Conservation (phyloP, 2,797 vertebrate species). For the Enteromius trimaculatus region DNA sequence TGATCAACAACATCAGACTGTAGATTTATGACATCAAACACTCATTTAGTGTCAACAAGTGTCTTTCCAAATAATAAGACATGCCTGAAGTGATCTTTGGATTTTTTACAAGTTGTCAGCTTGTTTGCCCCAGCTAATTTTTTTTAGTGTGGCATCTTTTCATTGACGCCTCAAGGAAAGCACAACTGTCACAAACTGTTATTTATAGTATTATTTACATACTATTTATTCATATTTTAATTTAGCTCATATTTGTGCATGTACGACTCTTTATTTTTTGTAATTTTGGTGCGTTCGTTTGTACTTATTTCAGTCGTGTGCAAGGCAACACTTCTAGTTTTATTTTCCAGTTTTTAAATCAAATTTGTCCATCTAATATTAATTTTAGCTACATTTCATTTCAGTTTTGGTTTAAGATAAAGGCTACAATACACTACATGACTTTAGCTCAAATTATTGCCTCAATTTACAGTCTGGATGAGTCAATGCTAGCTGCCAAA, state of each 20-base stretch:
- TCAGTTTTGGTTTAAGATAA: neutral
- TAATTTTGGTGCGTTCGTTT: neutral
- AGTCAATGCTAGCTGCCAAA: too few relatives aligned
- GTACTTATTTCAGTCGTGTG: neutral
- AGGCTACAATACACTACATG: neutral
- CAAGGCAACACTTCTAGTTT: neutral
- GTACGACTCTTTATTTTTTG: neutral
- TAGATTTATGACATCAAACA: neutral
- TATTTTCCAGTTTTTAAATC: neutral
- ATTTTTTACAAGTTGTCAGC: neutral
- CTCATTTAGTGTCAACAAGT: neutral
- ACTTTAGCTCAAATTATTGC: neutral
- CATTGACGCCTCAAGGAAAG: neutral
- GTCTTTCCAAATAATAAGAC: neutral
- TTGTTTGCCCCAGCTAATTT: neutral
- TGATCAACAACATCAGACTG: neutral
- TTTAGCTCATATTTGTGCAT: neutral
- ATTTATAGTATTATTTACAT: neutral
- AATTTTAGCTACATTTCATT: neutral
- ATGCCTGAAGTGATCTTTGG: neutral
- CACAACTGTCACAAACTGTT: neutral
- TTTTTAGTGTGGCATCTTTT: neutral
- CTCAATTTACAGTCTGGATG: neutral
- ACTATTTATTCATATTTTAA: neutral
- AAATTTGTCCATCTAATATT: neutral